phyloP scores from a whole-genome alignment of 2,888 invertebrate species.

The Aphidoletes aphidimyza region DNA sequence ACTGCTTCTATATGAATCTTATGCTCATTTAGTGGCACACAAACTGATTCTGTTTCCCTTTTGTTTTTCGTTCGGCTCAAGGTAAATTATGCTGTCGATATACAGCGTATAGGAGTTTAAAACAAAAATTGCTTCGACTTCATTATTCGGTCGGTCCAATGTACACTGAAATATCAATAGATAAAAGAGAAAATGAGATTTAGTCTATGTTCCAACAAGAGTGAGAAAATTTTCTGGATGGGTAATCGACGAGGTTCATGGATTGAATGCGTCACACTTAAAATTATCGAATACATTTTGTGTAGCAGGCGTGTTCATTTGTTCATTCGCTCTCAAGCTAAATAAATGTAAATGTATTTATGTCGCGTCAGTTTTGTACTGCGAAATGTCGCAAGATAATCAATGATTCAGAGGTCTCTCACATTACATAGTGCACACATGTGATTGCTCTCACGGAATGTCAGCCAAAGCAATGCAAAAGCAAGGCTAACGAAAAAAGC shows the following conservation, averaged over 20 bases:
- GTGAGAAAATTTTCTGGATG: not conserved
- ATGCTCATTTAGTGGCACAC: not conserved
- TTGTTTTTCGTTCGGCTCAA: not conserved
- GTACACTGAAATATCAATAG: not conserved
- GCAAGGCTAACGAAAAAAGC: not conserved
- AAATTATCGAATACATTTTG: not conserved
- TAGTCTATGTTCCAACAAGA: not conserved
- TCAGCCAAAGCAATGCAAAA: not conserved
- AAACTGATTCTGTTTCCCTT: not conserved
- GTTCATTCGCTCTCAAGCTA: not conserved
- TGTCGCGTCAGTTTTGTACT: not conserved
- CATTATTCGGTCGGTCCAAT: not conserved
- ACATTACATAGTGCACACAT: not conserved
- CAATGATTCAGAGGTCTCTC: slow-evolving; percentile 28
- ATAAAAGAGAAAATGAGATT: too few species aligned
- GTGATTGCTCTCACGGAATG: slow-evolving; percentile 1
- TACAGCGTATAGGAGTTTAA: too few species aligned
- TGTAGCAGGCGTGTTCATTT: too few species aligned
- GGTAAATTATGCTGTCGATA: too few species aligned
- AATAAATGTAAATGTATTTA: slow-evolving; percentile 19
- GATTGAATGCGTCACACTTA: not conserved
- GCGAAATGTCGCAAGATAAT: slow-evolving; percentile 37
- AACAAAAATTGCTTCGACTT: too few species aligned
- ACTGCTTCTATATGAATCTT: not conserved
- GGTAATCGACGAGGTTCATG: not conserved